These are phyloP conservation scores for Galagoides demidoff DNA, from an alignment of 2,797 vertebrate species.

Conservation along the genomic window DNA sequence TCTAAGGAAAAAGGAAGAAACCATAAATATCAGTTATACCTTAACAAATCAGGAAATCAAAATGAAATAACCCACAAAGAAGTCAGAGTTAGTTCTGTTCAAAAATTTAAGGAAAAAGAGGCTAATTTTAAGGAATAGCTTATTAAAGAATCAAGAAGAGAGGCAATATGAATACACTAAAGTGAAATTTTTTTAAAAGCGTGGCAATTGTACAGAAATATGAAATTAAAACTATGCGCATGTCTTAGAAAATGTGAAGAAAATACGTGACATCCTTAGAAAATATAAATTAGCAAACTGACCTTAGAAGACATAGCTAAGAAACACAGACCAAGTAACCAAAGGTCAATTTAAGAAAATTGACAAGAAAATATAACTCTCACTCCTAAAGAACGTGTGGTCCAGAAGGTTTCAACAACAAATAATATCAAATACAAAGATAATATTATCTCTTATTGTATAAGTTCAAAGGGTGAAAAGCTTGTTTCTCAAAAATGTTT, in stretches of 20 bases:
- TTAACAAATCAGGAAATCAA: constrained; percentile 25
- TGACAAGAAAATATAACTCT: neutral
- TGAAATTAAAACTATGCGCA: neutral
- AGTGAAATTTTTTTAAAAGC: neutral
- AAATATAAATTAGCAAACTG: constrained; percentile 26
- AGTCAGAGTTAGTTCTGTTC: neutral
- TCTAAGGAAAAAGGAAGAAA: neutral
- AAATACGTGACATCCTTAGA: neutral
- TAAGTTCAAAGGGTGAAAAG: neutral
- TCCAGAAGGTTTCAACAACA: neutral
- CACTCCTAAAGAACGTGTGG: neutral
- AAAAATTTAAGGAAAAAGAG: neutral
- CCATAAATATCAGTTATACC: neutral
- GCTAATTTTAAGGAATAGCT: neutral
- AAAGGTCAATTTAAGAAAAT: neutral
- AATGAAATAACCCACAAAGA: neutral
- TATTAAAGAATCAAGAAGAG: neutral
- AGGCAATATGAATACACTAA: neutral
- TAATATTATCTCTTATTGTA: neutral
- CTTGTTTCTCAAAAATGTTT: neutral
- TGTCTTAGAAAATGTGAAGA: neutral
- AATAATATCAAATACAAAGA: neutral
- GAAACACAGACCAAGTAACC: neutral
- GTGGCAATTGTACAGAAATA: neutral
- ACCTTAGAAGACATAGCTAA: neutral